These are phyloP conservation scores for Knipowitschia caucasica DNA, from an alignment of 2,797 vertebrate genomes.

Conservation along the genomic window DNA sequence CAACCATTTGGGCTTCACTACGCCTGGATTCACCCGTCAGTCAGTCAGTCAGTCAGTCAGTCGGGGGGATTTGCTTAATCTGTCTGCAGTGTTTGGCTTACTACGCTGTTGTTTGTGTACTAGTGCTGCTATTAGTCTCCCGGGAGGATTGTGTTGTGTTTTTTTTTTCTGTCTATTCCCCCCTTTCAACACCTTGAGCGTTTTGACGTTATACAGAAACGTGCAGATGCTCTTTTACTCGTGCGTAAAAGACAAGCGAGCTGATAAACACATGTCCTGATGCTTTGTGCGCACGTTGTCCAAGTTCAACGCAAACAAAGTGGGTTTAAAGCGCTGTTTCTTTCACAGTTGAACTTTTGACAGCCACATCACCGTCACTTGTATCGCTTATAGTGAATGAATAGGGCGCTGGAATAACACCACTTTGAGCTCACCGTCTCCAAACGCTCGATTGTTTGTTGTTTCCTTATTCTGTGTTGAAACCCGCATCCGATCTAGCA, in stretches of 20 bases:
- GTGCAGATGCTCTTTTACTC: neutral
- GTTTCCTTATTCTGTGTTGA: neutral
- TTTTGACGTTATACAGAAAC: constrained; percentile 2
- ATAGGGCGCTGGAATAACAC: neutral
- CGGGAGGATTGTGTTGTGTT: neutral
- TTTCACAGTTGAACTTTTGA: constrained; percentile 3
- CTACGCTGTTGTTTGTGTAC: constrained; percentile 15
- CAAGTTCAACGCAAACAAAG: neutral
- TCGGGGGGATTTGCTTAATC: constrained; percentile 24
- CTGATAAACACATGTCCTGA: neutral
- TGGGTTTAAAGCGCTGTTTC: neutral
- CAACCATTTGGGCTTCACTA: constrained; percentile 15
- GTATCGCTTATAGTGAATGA: neutral
- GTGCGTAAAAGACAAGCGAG: neutral
- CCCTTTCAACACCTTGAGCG: no score
- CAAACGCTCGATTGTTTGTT: neutral
- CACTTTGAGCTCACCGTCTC: neutral
- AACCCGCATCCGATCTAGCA: neutral
- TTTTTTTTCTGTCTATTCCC: no score
- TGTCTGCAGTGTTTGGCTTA: constrained; percentile 12
- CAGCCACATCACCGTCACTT: neutral
- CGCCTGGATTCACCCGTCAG: constrained; percentile 12
- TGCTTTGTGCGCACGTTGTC: neutral
- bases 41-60: constrained; percentile 26
- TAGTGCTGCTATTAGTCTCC: neutral